Evolutionary conservation across 2,113 vertebrate genomes (phyloP).

Genomic region (Phaethon lepturus): DNA sequence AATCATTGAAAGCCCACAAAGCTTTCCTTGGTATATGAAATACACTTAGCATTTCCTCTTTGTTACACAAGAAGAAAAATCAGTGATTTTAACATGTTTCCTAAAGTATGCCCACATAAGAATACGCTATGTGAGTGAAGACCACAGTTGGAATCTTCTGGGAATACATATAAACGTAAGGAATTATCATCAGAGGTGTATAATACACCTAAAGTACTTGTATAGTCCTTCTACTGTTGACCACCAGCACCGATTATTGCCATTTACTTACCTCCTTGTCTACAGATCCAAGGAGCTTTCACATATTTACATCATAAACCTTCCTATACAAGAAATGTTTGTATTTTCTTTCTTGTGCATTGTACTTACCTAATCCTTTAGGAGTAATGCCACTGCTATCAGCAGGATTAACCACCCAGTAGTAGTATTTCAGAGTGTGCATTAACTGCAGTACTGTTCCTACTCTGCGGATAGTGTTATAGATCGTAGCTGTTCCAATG

Average conservation of each 20-base stretch:
- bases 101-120: not conserved
- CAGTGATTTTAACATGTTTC: not conserved
- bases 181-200: not conserved
- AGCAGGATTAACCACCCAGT: constrained; percentile 92
- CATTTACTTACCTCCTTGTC: not conserved
- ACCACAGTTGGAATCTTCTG: not conserved
- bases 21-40: not conserved
- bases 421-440: constrained; percentile 96
- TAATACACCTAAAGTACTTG: not conserved
- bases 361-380: constrained; percentile 89
- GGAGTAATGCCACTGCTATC: constrained; percentile 89
- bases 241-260: not conserved
- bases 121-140: not conserved
- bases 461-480: constrained; percentile 93
- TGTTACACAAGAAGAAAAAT: not conserved
- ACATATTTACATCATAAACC: not conserved
- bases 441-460: constrained; percentile 95
- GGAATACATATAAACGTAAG: not conserved
- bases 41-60: not conserved
- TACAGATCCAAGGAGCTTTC: not conserved
- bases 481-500: constrained; percentile 94
- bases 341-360: not conserved
- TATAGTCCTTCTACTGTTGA: not conserved
- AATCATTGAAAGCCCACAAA: not conserved
- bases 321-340: not conserved